phyloP scores from a whole-genome alignment of 1,140 invertebrate genomes.

The Cotesia typhae region DNA sequence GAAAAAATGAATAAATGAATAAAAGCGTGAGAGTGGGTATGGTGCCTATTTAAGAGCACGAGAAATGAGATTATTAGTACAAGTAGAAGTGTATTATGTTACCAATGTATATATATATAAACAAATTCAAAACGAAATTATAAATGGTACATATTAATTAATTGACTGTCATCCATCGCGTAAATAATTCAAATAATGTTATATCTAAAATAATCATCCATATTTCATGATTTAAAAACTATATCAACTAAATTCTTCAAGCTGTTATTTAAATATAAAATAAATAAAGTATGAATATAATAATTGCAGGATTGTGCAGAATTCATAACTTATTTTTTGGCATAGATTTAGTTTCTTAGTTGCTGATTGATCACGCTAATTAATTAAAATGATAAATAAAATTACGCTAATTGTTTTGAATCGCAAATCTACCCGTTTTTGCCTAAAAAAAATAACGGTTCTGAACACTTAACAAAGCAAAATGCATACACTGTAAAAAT shows the following conservation, averaged over 20 bases:
- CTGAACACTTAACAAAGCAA: too few species aligned
- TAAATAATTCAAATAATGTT: background rate
- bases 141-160: background rate
- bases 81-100: background rate
- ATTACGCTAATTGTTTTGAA: background rate
- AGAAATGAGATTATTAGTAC: background rate
- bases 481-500: too few species aligned
- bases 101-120: conserved; percentile 11
- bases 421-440: background rate
- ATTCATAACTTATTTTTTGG: background rate
- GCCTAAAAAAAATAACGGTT: too few species aligned
- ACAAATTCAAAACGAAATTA: background rate
- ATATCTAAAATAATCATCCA: background rate
- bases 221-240: background rate
- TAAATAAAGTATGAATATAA: conserved; percentile 2
- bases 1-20: background rate
- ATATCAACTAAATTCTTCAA: background rate
- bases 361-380: background rate
- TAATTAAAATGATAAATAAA: background rate
- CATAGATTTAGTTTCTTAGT: background rate
- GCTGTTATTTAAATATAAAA: background rate
- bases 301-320: conserved; percentile 11
- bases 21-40: conserved; percentile 3
- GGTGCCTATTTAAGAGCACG: conserved; percentile 8
- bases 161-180: background rate